phyloP scores from a whole-genome alignment of 2,888 invertebrate species.

The Tethea ocularis region DNA sequence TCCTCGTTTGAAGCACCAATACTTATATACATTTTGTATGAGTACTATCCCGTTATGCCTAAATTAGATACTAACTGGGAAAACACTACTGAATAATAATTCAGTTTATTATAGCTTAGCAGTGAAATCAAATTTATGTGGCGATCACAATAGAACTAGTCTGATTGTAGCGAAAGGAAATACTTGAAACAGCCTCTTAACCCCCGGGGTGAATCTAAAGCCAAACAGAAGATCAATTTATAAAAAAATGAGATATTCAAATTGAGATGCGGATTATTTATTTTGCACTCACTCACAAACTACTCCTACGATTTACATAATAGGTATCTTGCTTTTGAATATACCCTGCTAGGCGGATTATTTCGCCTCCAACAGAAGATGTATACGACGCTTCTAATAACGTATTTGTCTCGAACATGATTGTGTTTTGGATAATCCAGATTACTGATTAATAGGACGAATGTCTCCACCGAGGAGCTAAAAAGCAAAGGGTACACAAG shows the following conservation, averaged over 20 bases:
- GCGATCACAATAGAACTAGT: no score
- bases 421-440: slow-evolving; percentile 67
- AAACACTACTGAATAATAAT: no score
- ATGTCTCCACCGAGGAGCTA: slow-evolving; percentile 20
- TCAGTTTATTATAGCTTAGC: no score
- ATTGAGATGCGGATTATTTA: neutral
- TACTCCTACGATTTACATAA: slow-evolving; percentile 16
- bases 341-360: slow-evolving; percentile 37
- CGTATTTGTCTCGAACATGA: slow-evolving; percentile 57
- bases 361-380: slow-evolving; percentile 5
- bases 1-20: no score
- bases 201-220: no score
- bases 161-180: no score
- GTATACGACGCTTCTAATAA: slow-evolving; percentile 51
- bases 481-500: slow-evolving; percentile 15
- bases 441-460: slow-evolving; percentile 59
- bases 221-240: no score
- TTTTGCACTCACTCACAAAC: neutral
- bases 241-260: neutral
- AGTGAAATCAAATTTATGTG: no score
- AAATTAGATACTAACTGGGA: no score
- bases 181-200: no score
- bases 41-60: no score
- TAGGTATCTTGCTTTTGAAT: slow-evolving; percentile 24
- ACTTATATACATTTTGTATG: no score